These are phyloP conservation scores for Helleia helle DNA, from an alignment of 2,888 invertebrate species.

Conservation along the genomic window DNA sequence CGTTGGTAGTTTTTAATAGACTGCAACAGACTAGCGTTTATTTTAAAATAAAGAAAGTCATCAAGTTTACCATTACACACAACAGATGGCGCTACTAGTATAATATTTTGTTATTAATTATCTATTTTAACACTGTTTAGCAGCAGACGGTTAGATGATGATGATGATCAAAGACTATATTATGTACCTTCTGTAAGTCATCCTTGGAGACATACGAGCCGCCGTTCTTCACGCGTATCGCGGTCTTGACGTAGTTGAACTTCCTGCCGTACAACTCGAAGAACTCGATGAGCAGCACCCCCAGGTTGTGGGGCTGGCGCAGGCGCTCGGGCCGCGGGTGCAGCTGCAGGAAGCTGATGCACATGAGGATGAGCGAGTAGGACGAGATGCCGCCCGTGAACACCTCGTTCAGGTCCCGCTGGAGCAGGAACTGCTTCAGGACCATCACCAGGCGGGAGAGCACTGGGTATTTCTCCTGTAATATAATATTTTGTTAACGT, in stretches of 20 bases:
- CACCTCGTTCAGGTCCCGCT: constrained; percentile 98
- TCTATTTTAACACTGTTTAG: too few relatives aligned
- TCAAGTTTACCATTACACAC: too few relatives aligned
- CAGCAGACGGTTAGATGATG: too few relatives aligned
- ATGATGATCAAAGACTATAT: too few relatives aligned
- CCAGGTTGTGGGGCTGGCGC: constrained; percentile 82
- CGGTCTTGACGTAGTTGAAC: constrained; percentile 96
- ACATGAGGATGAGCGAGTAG: constrained; percentile 98
- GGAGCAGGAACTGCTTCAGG: constrained; percentile 97
- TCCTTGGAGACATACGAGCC: constrained; percentile 96
- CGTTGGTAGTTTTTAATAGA: too few relatives aligned
- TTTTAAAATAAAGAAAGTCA: too few relatives aligned
- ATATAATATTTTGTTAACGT: too few relatives aligned
- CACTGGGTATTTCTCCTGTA: constrained; percentile 85
- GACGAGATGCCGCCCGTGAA: constrained; percentile 99
- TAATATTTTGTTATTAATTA: too few relatives aligned
- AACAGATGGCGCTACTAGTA: too few relatives aligned
- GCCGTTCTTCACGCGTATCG: constrained; percentile 93
- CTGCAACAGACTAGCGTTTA: too few relatives aligned
- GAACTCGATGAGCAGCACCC: constrained; percentile 96
- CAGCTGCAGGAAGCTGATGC: constrained; percentile 96
- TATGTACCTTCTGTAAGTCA: constrained; percentile 80
- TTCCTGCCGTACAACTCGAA: constrained; percentile 97
- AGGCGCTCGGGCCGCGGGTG: constrained; percentile 89
- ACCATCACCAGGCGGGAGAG: constrained; percentile 96